phyloP scores from a whole-genome alignment of 2,888 invertebrate genomes.

The Caenorhabditis sulstoni region DNA sequence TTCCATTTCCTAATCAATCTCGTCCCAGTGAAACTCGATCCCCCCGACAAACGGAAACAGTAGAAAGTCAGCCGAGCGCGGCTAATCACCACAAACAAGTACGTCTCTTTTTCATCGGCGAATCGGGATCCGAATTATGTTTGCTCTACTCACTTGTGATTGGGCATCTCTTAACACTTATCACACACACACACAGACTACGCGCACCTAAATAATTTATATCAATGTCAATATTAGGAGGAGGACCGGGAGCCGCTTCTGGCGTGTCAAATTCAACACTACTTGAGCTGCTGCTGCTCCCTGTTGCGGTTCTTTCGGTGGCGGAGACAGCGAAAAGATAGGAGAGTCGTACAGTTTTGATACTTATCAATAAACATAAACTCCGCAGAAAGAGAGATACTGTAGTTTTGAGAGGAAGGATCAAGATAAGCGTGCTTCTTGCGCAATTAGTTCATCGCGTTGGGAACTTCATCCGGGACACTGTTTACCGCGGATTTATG shows the following conservation, averaged over 20 bases:
- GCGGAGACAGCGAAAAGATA: not conserved
- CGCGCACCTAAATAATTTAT: slow-evolving; percentile 42
- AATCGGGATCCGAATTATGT: slow-evolving; percentile 23
- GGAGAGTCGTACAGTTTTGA: slow-evolving; percentile 20
- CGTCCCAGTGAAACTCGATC: slow-evolving; percentile 27
- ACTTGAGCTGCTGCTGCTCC: slow-evolving; percentile 10
- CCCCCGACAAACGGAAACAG: not conserved
- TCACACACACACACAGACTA: slow-evolving; percentile 26
- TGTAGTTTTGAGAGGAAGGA: slow-evolving; percentile 22
- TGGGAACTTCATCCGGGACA: slow-evolving; percentile 38
- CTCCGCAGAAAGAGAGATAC: slow-evolving; percentile 2
- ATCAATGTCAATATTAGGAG: slow-evolving; percentile 47
- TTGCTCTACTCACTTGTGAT: slow-evolving; percentile 54
- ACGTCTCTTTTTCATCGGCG: slow-evolving; percentile 3
- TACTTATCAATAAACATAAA: slow-evolving; percentile 12
- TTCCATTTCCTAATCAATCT: slow-evolving; percentile 1
- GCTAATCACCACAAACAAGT: slow-evolving; percentile 40
- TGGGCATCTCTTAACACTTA: slow-evolving; percentile 60
- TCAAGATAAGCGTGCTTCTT: slow-evolving; percentile 42
- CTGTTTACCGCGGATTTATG: slow-evolving; percentile 38
- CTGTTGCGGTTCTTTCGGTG: not conserved
- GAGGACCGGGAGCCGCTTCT: slow-evolving; percentile 18
- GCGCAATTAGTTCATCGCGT: slow-evolving; percentile 31
- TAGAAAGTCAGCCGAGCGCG: slow-evolving; percentile 17
- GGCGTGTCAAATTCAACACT: slow-evolving; percentile 39